These are phyloP conservation scores for Galemys pyrenaicus DNA, from an alignment of 2,113 vertebrate species.

Conservation along the genomic window DNA sequence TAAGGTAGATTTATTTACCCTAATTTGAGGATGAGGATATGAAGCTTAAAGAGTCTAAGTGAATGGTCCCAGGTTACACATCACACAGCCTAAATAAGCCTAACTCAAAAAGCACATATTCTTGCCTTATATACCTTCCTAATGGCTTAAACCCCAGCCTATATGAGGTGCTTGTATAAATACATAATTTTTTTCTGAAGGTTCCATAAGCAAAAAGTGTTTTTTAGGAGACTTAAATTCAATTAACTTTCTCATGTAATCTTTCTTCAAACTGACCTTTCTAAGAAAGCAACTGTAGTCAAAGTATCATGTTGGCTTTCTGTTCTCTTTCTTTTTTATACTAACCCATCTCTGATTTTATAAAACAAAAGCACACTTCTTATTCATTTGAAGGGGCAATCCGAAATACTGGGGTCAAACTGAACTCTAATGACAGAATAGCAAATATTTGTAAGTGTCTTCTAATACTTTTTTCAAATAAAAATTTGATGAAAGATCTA, in stretches of 20 bases:
- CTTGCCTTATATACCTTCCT: neutral
- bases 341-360: neutral
- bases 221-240: neutral
- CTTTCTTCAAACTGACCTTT: neutral
- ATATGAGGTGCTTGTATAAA: neutral
- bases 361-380: conserved; percentile 21
- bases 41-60: neutral
- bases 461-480: conserved; percentile 8
- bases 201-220: neutral
- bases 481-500: neutral
- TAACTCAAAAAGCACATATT: neutral
- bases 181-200: neutral
- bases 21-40: neutral
- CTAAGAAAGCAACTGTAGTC: neutral
- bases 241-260: neutral
- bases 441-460: neutral
- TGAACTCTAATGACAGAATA: neutral
- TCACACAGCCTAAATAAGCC: neutral
- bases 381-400: neutral
- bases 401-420: neutral
- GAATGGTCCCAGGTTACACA: neutral
- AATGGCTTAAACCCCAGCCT: neutral
- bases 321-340: neutral
- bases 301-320: neutral
- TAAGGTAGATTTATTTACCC: neutral